Evolutionary conservation across 2,888 invertebrate species (phyloP), one percentile per base, ranked within the genome.

Genomic region (Yponomeuta malinellus): DNA sequence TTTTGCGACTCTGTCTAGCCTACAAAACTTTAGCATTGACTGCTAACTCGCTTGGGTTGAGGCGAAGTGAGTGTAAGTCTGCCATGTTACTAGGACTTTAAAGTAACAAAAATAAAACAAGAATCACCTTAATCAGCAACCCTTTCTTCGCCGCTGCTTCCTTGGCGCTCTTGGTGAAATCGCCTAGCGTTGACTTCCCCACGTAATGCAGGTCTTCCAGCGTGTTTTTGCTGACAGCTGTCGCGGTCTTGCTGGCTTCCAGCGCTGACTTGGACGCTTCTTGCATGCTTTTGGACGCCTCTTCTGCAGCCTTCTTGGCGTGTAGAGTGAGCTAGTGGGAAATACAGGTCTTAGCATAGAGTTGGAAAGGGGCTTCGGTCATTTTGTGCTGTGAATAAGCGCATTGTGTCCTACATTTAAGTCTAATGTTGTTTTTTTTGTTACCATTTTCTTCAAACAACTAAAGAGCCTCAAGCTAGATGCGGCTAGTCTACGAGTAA

Each of bases 101-200:
- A 63, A 59, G 12, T 23, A 23, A 33, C 33, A 1, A 23, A 23
- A n/a, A 63, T 9, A 23, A 63, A 6, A 63, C 15, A 63, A n/a
- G 5, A 59, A 59, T 59, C 8, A 59, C 52, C 52, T 59, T 59
- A 5, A 59, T 96, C 69, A 86, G 82, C 29, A 97, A 89, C 73
- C 97, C 97, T 81, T 97, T 96, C 82, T 97, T 98, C 0, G 96
- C 93, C 3, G 96, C 97, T 1, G 93, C 97, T 88, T 97, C 97
- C 79, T 97, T 97, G 1, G 98, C 98, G 79, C 96, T 97, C 87
- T 98, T 98, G 0, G 98, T 98, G 29, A 98, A 89, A 84, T 98
- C 98, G 0, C 97, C 97, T 65, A 98, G 90, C 0, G 97, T 97
- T 48, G 96, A 97, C 83, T 97, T 97, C n/a, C 97, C 96, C 5